Percentiles rank a stretch among this genome's conserved stretches.
phyloP scores from a whole-genome alignment of 1,140 invertebrate genomes.

The Rhagoletis zephyria region DNA sequence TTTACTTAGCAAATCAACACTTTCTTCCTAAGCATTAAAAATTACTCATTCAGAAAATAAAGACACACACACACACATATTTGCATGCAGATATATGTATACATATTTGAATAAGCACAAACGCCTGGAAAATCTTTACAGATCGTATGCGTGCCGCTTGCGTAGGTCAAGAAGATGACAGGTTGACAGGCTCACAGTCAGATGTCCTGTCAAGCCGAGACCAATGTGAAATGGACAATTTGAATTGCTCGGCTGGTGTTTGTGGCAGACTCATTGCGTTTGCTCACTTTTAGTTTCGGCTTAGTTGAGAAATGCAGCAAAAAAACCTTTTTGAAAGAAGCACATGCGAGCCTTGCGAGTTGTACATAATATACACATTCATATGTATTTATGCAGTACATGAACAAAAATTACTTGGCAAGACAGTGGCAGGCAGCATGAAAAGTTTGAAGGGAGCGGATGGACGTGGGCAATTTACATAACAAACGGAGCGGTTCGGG shows the following conservation, averaged over 20 bases:
- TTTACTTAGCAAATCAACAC: constrained; percentile 52
- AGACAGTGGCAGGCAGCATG: not conserved
- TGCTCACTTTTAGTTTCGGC: constrained; percentile 30
- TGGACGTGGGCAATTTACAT: constrained; percentile 22
- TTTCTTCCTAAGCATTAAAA: constrained; percentile 15
- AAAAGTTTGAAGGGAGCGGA: not conserved
- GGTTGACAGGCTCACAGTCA: constrained; percentile 27
- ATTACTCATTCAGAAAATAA: constrained; percentile 17
- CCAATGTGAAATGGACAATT: not conserved
- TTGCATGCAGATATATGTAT: not conserved
- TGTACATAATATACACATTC: no score
- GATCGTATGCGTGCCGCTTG: not conserved
- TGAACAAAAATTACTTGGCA: not conserved
- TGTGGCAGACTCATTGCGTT: constrained; percentile 28
- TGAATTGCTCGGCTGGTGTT: not conserved
- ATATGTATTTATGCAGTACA: not conserved
- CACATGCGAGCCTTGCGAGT: not conserved
- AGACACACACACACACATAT: not conserved
- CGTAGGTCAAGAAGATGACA: not conserved
- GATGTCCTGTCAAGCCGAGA: not conserved
- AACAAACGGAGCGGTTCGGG: constrained; percentile 45
- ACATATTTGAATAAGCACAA: not conserved
- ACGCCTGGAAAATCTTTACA: not conserved
- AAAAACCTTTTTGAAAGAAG: not conserved
- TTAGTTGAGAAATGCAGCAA: constrained; percentile 32